Conservation (phyloP, 2,797 vertebrate genomes). For the Melanotaenia maccullochi region DNA sequence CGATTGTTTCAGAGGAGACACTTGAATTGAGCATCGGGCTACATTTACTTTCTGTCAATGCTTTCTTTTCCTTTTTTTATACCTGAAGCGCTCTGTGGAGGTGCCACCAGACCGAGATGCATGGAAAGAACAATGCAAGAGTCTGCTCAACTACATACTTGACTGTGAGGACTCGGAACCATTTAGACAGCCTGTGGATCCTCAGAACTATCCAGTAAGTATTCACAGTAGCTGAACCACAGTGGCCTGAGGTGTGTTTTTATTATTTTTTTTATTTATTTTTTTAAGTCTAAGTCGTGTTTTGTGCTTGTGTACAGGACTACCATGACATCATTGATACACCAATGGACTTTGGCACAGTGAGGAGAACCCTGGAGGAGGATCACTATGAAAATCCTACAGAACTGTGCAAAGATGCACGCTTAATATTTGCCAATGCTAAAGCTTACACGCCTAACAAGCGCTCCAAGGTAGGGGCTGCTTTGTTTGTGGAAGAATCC, state of each 20-base stretch:
- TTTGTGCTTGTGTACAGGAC: conserved; percentile 82
- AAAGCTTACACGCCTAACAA: conserved; percentile 98
- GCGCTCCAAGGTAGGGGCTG: conserved; percentile 91
- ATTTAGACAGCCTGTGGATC: conserved; percentile 94
- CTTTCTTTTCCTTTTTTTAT: neutral
- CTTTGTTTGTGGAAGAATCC: conserved; percentile 6
- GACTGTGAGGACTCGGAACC: conserved; percentile 97
- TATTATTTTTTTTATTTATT: neutral
- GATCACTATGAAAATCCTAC: conserved; percentile 91
- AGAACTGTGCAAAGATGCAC: conserved; percentile 94
- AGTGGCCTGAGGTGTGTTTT: neutral
- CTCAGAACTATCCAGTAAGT: conserved; percentile 92
- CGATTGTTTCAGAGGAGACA: neutral
- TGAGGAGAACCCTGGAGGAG: conserved; percentile 88
- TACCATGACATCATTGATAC: conserved; percentile 93
- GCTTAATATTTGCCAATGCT: conserved; percentile 96
- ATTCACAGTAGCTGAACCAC: neutral
- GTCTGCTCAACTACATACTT: conserved; percentile 91
- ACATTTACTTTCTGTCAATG: neutral
- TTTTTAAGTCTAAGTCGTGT: conserved; percentile 4
- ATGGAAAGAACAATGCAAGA: conserved; percentile 94
- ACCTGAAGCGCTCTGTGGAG: conserved; percentile 73
- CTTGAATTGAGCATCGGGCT: too few species aligned
- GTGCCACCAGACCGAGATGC: conserved; percentile 84
- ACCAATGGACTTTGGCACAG: conserved; percentile 95